Evolutionary conservation across 2,113 vertebrate genomes (phyloP).

Genomic region (Alces alces): DNA sequence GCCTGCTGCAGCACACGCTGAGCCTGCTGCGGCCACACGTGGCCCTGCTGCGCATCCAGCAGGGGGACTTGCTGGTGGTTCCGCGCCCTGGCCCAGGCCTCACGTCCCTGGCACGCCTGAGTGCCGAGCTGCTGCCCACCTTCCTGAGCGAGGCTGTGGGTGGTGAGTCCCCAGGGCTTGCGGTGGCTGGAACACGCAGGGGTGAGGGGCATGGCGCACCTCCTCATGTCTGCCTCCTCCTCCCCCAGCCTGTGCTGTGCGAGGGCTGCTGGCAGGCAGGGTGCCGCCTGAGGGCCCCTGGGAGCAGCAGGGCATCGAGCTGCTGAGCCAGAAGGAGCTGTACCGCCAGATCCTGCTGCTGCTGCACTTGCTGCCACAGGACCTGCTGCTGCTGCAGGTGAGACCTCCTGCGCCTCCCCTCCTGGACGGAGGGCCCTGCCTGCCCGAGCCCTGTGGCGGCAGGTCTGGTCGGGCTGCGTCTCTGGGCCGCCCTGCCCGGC

Average conservation of each 20-base stretch:
- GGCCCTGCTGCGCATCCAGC: slow-evolving; percentile 68
- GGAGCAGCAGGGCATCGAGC: slow-evolving; percentile 76
- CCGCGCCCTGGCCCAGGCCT: slow-evolving; percentile 64
- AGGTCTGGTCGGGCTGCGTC: not conserved
- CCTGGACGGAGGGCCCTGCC: rapidly evolving
- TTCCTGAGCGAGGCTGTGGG: slow-evolving; percentile 89
- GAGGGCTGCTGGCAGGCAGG: slow-evolving; percentile 84
- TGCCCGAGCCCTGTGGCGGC: not conserved
- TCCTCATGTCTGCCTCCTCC: rapidly evolving
- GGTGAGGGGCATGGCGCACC: rapidly evolving
- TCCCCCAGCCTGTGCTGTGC: slow-evolving; percentile 87
- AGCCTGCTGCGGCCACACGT: slow-evolving; percentile 78
- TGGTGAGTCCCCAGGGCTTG: slow-evolving; percentile 75
- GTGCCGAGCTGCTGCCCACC: slow-evolving; percentile 80
- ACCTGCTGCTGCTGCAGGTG: slow-evolving; percentile 83
- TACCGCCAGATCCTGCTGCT: slow-evolving; percentile 84
- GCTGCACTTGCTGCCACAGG: slow-evolving; percentile 85
- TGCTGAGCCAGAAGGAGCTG: slow-evolving; percentile 86
- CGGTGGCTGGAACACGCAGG: rapidly evolving
- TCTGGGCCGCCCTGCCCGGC: not conserved
- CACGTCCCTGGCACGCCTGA: slow-evolving; percentile 76
- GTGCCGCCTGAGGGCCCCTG: slow-evolving; percentile 63
- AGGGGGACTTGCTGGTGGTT: slow-evolving; percentile 74
- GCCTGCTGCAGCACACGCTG: slow-evolving; percentile 83
- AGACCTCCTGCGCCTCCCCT: rapidly evolving